Conservation (phyloP, 1,140 invertebrate genomes). For the Lepidurus packardi region DNA sequence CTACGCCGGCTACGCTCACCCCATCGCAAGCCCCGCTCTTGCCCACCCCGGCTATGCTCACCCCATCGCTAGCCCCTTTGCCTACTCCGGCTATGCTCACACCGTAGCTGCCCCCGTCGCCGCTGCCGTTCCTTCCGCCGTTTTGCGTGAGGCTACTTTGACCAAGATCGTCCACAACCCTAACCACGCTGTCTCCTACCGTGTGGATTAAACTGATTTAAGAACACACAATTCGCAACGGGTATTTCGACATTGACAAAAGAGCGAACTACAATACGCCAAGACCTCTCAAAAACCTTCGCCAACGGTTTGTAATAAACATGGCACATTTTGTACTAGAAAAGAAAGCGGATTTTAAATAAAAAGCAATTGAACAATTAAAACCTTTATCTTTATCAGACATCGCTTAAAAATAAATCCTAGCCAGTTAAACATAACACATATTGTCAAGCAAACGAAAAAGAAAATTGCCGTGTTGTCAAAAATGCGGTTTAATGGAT, state of each 20-base stretch:
- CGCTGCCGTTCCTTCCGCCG: constrained; percentile 39
- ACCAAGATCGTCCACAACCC: constrained; percentile 46
- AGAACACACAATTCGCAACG: neutral
- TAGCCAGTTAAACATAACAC: no score
- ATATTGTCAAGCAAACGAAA: no score
- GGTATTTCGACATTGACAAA: neutral
- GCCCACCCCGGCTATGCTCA: constrained; percentile 23
- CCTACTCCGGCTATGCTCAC: constrained; percentile 31
- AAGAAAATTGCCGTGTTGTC: no score
- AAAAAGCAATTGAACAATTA: neutral
- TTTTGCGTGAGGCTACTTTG: constrained; percentile 43
- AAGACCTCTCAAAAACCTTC: neutral
- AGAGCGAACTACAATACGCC: neutral
- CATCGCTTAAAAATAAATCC: no score
- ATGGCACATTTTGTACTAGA: neutral
- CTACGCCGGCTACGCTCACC: neutral
- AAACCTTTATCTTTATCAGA: neutral
- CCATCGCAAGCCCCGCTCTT: neutral
- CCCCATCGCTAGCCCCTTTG: constrained; percentile 22
- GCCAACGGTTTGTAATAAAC: neutral
- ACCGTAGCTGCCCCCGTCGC: constrained; percentile 35
- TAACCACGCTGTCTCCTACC: constrained; percentile 45
- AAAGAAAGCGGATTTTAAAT: neutral
- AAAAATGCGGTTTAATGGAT: no score
- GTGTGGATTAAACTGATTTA: constrained; percentile 41